phyloP scores from a whole-genome alignment of 2,888 invertebrate species.

The Trachelus iudaicus region DNA sequence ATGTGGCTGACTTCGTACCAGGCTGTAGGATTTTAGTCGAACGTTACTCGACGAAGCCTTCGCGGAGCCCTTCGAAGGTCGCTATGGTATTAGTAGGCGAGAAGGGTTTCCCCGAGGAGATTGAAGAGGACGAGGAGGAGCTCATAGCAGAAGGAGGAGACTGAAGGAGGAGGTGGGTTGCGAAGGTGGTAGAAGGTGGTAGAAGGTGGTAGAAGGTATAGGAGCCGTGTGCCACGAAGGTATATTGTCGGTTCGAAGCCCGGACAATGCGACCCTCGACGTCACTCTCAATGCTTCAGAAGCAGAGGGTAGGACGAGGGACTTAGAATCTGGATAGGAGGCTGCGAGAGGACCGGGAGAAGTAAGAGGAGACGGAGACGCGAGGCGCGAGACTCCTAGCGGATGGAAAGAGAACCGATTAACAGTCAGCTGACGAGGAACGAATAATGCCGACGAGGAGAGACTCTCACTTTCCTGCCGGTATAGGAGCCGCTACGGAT shows the following conservation, averaged over 20 bases:
- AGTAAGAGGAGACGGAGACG: slow-evolving; percentile 15
- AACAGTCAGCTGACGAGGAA: slow-evolving; percentile 53
- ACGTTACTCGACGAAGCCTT: no score
- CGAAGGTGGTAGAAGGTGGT: slow-evolving; percentile 16
- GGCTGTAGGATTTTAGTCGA: no score
- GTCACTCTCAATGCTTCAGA: slow-evolving; percentile 53
- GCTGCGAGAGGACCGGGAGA: slow-evolving; percentile 12
- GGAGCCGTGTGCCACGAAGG: neutral
- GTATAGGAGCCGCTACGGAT: slow-evolving; percentile 29
- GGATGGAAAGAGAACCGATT: slow-evolving; percentile 39
- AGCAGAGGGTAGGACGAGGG: slow-evolving; percentile 34
- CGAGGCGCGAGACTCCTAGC: slow-evolving; percentile 6
- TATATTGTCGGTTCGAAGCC: slow-evolving; percentile 43
- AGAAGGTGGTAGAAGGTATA: slow-evolving; percentile 4
- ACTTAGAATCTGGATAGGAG: slow-evolving; percentile 41
- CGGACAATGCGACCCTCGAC: slow-evolving; percentile 54
- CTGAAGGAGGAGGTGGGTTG: slow-evolving; percentile 14
- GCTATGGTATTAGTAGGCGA: slow-evolving; percentile 14
- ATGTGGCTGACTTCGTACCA: no score
- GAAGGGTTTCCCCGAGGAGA: slow-evolving; percentile 30
- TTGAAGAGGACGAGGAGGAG: slow-evolving; percentile 2
- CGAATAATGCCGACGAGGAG: slow-evolving; percentile 38
- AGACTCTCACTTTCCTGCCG: slow-evolving; percentile 51
- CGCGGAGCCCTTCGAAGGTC: neutral
- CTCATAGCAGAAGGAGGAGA: neutral